These are phyloP conservation scores for Amphibalanus amphitrite DNA, from an alignment of 1,140 invertebrate genomes.

Conservation along the genomic window DNA sequence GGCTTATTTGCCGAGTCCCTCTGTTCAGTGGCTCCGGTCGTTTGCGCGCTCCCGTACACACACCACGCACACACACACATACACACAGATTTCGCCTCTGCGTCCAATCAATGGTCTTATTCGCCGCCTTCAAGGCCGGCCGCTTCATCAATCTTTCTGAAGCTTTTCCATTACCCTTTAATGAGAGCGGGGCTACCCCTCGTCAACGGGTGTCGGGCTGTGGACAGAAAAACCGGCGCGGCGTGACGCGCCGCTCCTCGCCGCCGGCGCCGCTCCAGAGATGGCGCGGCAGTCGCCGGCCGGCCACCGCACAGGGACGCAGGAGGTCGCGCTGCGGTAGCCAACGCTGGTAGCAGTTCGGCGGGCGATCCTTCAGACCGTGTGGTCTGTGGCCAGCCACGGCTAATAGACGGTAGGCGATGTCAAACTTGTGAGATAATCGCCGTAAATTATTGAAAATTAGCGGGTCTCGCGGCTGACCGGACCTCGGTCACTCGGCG, in stretches of 20 bases:
- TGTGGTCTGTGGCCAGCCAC: not conserved
- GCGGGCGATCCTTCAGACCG: not conserved
- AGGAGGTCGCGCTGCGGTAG: too few species aligned
- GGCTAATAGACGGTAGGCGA: not conserved
- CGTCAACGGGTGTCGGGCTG: not conserved
- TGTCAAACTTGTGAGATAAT: not conserved
- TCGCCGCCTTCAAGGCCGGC: not conserved
- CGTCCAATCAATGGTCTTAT: not conserved
- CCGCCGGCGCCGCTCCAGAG: not conserved
- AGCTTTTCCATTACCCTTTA: slow-evolving; percentile 1
- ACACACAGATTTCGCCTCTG: not conserved
- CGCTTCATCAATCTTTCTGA: slow-evolving; percentile 1
- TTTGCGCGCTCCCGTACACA: not conserved
- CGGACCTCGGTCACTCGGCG: not conserved
- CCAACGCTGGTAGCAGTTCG: not conserved
- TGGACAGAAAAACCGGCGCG: not conserved
- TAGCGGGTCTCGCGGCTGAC: not conserved
- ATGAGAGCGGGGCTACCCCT: not conserved
- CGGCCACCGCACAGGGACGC: too few species aligned
- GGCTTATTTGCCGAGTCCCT: not conserved
- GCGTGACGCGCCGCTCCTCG: not conserved
- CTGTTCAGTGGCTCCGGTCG: not conserved
- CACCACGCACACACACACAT: not conserved
- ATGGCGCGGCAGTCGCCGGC: not conserved
- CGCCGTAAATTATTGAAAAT: slow-evolving; percentile 1